These are phyloP conservation scores for Tipula confusa DNA, from an alignment of 2,888 invertebrate species.

Conservation along the genomic window DNA sequence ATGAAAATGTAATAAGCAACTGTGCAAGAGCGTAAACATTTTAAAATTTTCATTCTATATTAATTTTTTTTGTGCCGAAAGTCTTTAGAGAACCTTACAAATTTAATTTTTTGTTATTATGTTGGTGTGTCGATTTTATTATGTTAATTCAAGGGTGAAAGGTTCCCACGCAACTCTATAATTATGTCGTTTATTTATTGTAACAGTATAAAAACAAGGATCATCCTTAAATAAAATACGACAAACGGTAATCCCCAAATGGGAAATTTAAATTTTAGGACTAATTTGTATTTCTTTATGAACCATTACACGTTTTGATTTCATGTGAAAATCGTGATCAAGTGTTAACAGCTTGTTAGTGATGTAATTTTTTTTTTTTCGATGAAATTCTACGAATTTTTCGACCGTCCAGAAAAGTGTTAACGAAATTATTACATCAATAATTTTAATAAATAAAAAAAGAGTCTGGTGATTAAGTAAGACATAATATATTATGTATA, in stretches of 20 bases:
- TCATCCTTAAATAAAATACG: constrained; percentile 13
- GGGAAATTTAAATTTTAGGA: constrained; percentile 27
- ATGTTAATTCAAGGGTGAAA: constrained; percentile 30
- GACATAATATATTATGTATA: neutral
- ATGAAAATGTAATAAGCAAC: too few relatives aligned
- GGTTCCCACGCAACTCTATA: constrained; percentile 27
- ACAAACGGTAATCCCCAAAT: constrained; percentile 21
- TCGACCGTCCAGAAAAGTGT: neutral
- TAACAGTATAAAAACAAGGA: neutral
- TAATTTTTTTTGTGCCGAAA: too few relatives aligned
- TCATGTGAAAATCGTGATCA: constrained; percentile 12
- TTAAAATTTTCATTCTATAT: too few relatives aligned
- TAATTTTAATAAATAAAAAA: neutral
- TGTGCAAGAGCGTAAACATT: too few relatives aligned
- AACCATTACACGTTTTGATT: neutral
- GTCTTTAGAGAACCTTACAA: too few relatives aligned
- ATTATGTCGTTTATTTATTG: constrained; percentile 27
- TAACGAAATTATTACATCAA: neutral
- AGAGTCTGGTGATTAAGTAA: too few relatives aligned
- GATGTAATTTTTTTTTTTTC: neutral
- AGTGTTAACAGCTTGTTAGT: neutral
- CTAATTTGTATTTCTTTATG: constrained; percentile 26
- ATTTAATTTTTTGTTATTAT: too few relatives aligned
- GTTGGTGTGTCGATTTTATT: neutral
- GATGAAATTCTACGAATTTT: neutral